These are phyloP conservation scores for Aldrovandia affinis DNA, from an alignment of 2,797 vertebrate species.

Conservation along the genomic window DNA sequence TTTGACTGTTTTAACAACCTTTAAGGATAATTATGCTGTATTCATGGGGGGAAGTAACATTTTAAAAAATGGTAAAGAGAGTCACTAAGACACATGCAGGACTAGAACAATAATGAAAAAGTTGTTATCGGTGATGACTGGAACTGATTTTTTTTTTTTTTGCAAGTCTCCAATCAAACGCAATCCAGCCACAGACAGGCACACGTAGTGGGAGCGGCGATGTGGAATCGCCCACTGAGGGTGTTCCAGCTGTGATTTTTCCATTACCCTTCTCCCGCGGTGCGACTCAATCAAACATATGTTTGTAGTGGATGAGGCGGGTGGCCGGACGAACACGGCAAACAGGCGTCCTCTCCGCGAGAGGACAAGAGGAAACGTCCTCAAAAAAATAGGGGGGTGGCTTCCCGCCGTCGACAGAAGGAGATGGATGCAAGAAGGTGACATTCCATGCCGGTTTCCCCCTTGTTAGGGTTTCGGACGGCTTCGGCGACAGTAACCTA, in stretches of 20 bases:
- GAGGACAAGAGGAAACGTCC: constrained; percentile 36
- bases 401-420: not conserved
- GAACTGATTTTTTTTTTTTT: constrained; percentile 32
- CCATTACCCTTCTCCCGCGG: constrained; percentile 25
- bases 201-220: constrained; percentile 37
- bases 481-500: constrained; percentile 48
- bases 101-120: not conserved
- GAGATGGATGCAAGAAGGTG: not conserved
- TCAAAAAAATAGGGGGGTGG: not conserved
- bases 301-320: constrained; percentile 45
- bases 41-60: not conserved
- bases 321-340: constrained; percentile 29
- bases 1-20: constrained; percentile 32
- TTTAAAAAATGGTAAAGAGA: not conserved
- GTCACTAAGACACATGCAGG: not conserved
- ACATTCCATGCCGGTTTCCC: not conserved
- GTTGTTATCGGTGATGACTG: constrained; percentile 1
- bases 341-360: constrained; percentile 38
- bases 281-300: constrained; percentile 36
- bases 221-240: constrained; percentile 27
- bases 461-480: constrained; percentile 24
- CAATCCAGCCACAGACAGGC: constrained; percentile 40
- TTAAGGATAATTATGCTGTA: not conserved
- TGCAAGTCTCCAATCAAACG: constrained; percentile 35
- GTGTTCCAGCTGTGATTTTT: constrained; percentile 31